Percentiles rank a stretch among this genome's conserved stretches.
These are phyloP conservation scores for Reticulitermes lucifugus DNA, from an alignment of 2,888 invertebrate genomes.

Conservation along the genomic window DNA sequence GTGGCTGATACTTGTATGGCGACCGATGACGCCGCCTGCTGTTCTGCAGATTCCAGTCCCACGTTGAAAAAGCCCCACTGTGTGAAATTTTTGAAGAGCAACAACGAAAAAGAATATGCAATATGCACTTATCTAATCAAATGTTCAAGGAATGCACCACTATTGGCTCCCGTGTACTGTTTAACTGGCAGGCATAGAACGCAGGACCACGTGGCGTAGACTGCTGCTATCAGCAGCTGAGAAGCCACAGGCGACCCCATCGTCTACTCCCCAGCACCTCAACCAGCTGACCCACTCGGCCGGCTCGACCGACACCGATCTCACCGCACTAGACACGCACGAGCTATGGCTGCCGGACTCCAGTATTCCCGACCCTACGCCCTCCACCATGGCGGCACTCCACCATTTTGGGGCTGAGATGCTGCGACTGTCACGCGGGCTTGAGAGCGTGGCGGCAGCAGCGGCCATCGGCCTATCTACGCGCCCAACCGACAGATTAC, in stretches of 20 bases:
- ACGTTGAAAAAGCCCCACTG: no score
- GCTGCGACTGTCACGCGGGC: slow-evolving; percentile 83
- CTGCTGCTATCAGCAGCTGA: slow-evolving; percentile 65
- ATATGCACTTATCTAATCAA: no score
- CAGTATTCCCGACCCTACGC: slow-evolving; percentile 76
- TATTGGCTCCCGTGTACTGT: no score
- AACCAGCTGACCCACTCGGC: slow-evolving; percentile 53
- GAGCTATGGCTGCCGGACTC: slow-evolving; percentile 81
- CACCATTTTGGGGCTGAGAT: slow-evolving; percentile 90
- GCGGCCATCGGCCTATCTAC: background rate
- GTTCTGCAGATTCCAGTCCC: no score
- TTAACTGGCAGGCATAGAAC: slow-evolving; percentile 62
- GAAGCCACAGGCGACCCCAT: slow-evolving; percentile 42
- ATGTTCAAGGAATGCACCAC: no score
- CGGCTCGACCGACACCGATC: slow-evolving; percentile 83
- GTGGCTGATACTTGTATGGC: no score
- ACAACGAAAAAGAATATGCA: no score
- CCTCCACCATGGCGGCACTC: slow-evolving; percentile 85
- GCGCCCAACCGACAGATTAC: slow-evolving; percentile 57
- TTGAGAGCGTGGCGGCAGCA: slow-evolving; percentile 65
- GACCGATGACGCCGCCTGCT: no score
- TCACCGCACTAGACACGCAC: slow-evolving; percentile 85
- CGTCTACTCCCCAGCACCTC: slow-evolving; percentile 46
- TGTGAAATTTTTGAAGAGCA: no score
- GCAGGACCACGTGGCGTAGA: slow-evolving; percentile 83